Evolutionary conservation across 1,140 invertebrate species (phyloP), one percentile per base, ranked within the genome.

Genomic region (Piezodorus guildinii): DNA sequence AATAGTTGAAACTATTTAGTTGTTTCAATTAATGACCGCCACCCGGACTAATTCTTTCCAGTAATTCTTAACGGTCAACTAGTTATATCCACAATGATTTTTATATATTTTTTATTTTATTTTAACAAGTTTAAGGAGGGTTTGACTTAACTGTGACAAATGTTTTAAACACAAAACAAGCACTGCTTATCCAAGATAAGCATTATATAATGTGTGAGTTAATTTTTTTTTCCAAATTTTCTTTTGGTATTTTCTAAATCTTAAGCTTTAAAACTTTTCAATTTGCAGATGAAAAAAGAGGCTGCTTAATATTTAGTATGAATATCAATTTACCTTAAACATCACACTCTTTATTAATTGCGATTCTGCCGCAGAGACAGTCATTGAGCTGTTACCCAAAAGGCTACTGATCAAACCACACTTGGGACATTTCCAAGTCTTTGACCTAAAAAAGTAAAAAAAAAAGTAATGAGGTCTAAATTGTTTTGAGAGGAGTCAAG

Each of bases 321-420:
- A 17, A 49, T 19, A 1, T n/a, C 6, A 17, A 27, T 15, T 66
- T 62, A 69, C 76, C 69, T 79, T 77, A 34, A 78, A 71, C 62
- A 76, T 73, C 62, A 78, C 76, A 39, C 74, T 77, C 39, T 75
- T 72, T 4, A 79, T 68, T 69, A 78, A 74, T 46, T 74, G 72
- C 46, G 73, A 74, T 65, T 78, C 77, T 60, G 77, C 77, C 64
- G 75, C 72, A 3, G 76, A 75, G 12, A 77, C 74, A 27, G 74
- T 73, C 65, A 72, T 74, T 34, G 63, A 62, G 10, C 66, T 67
- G 62, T 74, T 72, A 19, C 75, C 68, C 9, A 83, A 69, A 17
- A 79, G 75, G 30, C 74, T 70, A 17, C 73, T 66, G 63, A 80
- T 78, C 67, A 77, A 76, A 10, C 84, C 84, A 78, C 83, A 85